These are phyloP conservation scores for Exaiptasia diaphana DNA, from an alignment of 64 coral and sea anemone genomes.

Conservation along the genomic window DNA sequence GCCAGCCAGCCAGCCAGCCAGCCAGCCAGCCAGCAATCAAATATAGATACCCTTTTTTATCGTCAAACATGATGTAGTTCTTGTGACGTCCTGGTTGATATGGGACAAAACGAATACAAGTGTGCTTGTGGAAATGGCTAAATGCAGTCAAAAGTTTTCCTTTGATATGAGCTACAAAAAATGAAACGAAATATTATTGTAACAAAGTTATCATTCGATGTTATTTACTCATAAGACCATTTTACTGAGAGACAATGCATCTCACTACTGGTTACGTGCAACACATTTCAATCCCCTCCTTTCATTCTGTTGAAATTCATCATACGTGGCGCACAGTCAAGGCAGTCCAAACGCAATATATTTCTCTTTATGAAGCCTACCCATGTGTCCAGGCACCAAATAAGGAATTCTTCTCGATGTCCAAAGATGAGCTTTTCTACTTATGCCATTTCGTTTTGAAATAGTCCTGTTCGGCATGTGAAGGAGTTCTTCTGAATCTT, in stretches of 20 bases:
- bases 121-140: slow-evolving; percentile 2
- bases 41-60: slow-evolving; percentile 31
- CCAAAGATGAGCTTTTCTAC: slow-evolving; percentile 20
- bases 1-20: no score
- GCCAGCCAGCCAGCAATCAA: no score
- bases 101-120: slow-evolving; percentile 62
- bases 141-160: slow-evolving; percentile 41
- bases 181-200: neutral
- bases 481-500: slow-evolving; percentile 10
- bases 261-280: no score
- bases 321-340: no score
- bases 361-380: neutral
- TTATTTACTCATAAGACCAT: no score
- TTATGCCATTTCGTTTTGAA: slow-evolving; percentile 2
- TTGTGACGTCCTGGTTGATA: slow-evolving; percentile 7
- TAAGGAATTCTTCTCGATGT: slow-evolving; percentile 24
- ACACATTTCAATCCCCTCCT: no score
- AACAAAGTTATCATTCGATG: no score
- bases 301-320: no score
- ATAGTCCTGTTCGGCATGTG: neutral
- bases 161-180: slow-evolving; percentile 37
- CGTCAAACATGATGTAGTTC: slow-evolving; percentile 60
- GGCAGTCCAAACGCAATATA: no score
- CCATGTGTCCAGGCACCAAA: neutral
- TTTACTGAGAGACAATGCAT: no score